Conservation (phyloP, 1,140 invertebrate species). For the Achatina immaculata region DNA sequence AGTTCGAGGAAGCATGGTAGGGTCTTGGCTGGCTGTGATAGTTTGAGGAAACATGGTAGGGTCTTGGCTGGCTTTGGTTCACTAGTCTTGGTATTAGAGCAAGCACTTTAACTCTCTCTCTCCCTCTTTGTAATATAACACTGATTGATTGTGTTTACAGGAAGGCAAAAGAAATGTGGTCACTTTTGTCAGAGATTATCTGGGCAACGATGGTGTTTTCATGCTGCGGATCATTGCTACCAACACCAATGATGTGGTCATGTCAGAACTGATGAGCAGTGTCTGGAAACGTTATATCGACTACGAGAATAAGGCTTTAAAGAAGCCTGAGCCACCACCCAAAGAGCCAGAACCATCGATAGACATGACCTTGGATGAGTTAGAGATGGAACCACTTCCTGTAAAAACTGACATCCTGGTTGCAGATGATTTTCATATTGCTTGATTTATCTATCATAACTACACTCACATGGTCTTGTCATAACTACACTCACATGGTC, state of each 20-base stretch:
- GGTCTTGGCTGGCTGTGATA: too few species aligned
- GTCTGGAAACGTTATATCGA: constrained; percentile 29
- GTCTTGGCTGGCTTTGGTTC: too few species aligned
- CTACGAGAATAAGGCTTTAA: constrained; percentile 13
- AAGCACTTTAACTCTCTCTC: too few species aligned
- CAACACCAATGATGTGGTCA: constrained; percentile 49
- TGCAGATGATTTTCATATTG: not conserved
- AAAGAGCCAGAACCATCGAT: not conserved
- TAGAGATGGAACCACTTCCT: not conserved
- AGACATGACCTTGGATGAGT: not conserved
- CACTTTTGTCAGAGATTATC: constrained; percentile 45
- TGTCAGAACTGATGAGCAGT: constrained; percentile 35
- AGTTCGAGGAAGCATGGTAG: too few species aligned
- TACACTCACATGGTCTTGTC: too few species aligned
- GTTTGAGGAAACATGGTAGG: too few species aligned
- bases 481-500: too few species aligned
- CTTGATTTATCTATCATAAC: too few species aligned
- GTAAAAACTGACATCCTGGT: not conserved
- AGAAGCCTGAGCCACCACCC: not conserved
- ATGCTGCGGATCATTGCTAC: constrained; percentile 50
- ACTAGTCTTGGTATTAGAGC: too few species aligned
- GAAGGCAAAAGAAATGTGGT: constrained; percentile 33
- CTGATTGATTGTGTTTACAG: constrained; percentile 1
- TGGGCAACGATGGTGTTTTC: constrained; percentile 51
- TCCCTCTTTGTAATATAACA: too few species aligned